A percentile compares a stretch with the other conserved stretches of the same genome.
These are phyloP conservation scores for Dendropsophus ebraccatus DNA, from an alignment of 2,113 vertebrate species.

Conservation along the genomic window DNA sequence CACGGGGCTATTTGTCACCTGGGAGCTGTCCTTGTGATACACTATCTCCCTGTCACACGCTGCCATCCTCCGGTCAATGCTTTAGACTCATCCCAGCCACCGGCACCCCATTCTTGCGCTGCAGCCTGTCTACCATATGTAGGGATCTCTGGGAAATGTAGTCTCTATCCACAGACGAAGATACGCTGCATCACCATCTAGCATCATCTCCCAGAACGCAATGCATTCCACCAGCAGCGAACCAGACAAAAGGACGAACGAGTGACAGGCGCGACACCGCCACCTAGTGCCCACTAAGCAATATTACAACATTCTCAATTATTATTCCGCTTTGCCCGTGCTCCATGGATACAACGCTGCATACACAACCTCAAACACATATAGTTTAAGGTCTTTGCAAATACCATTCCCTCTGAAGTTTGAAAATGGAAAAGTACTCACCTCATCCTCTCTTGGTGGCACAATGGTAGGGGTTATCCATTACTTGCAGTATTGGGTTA, in stretches of 20 bases:
- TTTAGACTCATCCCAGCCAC: constrained; percentile 29
- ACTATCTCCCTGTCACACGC: constrained; percentile 61
- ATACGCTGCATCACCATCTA: neutral
- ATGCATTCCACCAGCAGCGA: neutral
- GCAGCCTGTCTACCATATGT: constrained; percentile 14
- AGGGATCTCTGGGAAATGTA: constrained; percentile 39
- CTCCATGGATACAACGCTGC: too few species aligned
- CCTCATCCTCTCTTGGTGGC: too few species aligned
- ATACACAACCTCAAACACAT: too few species aligned
- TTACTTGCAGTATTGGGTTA: too few species aligned
- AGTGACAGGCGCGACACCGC: constrained; percentile 4
- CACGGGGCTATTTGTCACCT: constrained; percentile 36
- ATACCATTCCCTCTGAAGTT: too few species aligned
- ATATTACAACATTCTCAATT: neutral
- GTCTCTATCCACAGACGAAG: neutral
- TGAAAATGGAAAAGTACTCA: too few species aligned
- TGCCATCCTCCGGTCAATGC: constrained; percentile 58
- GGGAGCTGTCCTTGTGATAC: constrained; percentile 55
- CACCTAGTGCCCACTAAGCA: neutral
- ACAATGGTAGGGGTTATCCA: too few species aligned
- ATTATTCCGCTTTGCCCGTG: too few species aligned
- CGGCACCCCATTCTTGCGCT: constrained; percentile 29
- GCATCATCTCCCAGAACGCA: constrained; percentile 43
- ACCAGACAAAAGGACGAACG: neutral
- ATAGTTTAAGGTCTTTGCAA: too few species aligned